Evolutionary conservation across 2,888 invertebrate genomes (phyloP), one percentile per base, ranked within the genome.

Genomic region (Drosophila leonis): DNA sequence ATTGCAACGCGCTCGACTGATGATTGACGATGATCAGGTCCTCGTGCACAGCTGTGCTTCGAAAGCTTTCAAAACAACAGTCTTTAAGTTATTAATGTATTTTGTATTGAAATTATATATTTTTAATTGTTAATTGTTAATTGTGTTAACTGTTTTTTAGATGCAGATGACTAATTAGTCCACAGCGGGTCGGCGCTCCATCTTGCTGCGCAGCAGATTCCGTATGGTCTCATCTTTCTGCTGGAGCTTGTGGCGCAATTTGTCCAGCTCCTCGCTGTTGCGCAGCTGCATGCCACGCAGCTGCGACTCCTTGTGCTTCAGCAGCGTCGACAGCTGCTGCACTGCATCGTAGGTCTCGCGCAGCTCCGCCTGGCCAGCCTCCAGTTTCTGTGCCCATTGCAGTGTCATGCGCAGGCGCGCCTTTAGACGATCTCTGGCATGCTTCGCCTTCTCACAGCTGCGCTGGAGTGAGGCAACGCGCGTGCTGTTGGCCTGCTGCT

Each of bases 181-280:
- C 2, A 84, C 90, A 1, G 90, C 90, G 3, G 88, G 65, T 12
- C 73, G 61, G 31, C 84, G 78, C 61, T 92, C 59, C 75, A 92
- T 72, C 69, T 90, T 69, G 15, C 80, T 64, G 5, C 90, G 65
- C 18, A 93, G 74, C 37, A 93, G 88, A 63, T 90, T 92, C 31
- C 82, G 86, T 18, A 93, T 92, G 0, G 92, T 93, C 7, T 93
- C 92, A 24, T 93, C 93, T 52, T 92, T 92, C 57, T 93, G 93
- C 48, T 89, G 79, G n/a, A 93, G 75, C 63, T 92, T 93, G 15
- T 90, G 78, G 5, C 90, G 81, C 70, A 93, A 55, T 66, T 91
- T 91, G 1, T 92, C 92, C 67, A 93, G 79, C 72, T 93, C 93
- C 49, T 91, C 89, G 20, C 87, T 52, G 64, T 92, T 91, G 0